Conservation (phyloP, 2,888 invertebrate genomes). For the Rutpela maculata region DNA sequence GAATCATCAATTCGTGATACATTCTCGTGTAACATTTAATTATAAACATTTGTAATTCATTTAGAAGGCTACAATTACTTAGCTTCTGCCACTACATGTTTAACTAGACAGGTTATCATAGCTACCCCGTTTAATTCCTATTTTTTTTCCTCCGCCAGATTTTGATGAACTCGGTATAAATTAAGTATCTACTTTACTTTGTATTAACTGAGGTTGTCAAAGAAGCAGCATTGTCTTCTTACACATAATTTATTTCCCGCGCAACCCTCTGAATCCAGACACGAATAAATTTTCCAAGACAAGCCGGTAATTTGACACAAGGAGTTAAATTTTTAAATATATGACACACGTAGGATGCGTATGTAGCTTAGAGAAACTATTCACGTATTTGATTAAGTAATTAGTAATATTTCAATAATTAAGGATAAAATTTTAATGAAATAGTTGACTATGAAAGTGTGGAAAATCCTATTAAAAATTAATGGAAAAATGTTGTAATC, state of each 20-base stretch:
- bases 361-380: not conserved
- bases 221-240: conserved; percentile 16
- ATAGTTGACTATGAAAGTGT: not conserved
- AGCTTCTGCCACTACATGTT: not conserved
- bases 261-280: not conserved
- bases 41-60: not conserved
- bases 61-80: conserved; percentile 5
- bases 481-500: too few relatives aligned
- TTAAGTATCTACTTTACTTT: conserved; percentile 11
- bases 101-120: conserved; percentile 23
- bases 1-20: too few relatives aligned
- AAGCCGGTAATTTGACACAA: conserved; percentile 8
- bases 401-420: not conserved
- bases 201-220: conserved; percentile 21
- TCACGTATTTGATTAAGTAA: not conserved
- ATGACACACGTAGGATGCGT: not conserved
- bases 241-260: conserved; percentile 26
- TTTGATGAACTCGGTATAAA: conserved; percentile 21
- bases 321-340: conserved; percentile 2
- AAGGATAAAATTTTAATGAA: not conserved
- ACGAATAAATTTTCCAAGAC: conserved; percentile 23
- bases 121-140: not conserved
- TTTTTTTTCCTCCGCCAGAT: conserved; percentile 13
- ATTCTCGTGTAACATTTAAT: not conserved
- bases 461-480: not conserved